phyloP scores from a whole-genome alignment of 1,140 invertebrate species.

The Dreissena rostriformis region DNA sequence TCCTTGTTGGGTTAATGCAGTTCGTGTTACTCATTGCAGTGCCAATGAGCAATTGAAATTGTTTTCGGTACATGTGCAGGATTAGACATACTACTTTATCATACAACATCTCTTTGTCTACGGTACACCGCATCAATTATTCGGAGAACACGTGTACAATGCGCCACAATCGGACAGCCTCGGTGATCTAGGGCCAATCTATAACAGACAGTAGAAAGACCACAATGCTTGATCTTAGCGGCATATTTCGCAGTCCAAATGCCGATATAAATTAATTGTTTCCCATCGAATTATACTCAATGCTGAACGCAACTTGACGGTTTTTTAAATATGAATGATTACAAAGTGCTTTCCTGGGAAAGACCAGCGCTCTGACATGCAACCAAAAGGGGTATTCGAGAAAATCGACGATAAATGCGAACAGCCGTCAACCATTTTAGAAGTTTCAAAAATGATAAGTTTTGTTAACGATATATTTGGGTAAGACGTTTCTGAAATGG shows the following conservation, averaged over 20 bases:
- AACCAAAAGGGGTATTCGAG: background rate
- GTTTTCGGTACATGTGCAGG: too few relatives aligned
- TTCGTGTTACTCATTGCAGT: too few relatives aligned
- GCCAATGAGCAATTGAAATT: too few relatives aligned
- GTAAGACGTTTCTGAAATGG: too few relatives aligned
- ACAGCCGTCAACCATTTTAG: too few relatives aligned
- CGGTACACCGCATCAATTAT: background rate
- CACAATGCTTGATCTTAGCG: background rate
- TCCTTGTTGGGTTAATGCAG: too few relatives aligned
- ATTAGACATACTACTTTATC: too few relatives aligned
- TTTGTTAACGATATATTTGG: too few relatives aligned
- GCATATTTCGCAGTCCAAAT: background rate
- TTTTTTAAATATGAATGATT: slow-evolving; percentile 4
- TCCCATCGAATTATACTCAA: background rate
- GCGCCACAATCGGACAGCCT: background rate
- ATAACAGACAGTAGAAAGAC: background rate
- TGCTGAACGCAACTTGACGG: background rate
- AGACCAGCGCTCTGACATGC: background rate
- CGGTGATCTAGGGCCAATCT: background rate
- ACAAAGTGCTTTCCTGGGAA: background rate
- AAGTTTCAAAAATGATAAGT: too few relatives aligned
- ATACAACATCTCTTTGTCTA: too few relatives aligned
- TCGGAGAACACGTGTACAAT: background rate
- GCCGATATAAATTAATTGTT: slow-evolving; percentile 5
- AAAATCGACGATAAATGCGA: too few relatives aligned